Evolutionary conservation across 2,888 invertebrate genomes (phyloP).

Genomic region (Linyphia triangularis): DNA sequence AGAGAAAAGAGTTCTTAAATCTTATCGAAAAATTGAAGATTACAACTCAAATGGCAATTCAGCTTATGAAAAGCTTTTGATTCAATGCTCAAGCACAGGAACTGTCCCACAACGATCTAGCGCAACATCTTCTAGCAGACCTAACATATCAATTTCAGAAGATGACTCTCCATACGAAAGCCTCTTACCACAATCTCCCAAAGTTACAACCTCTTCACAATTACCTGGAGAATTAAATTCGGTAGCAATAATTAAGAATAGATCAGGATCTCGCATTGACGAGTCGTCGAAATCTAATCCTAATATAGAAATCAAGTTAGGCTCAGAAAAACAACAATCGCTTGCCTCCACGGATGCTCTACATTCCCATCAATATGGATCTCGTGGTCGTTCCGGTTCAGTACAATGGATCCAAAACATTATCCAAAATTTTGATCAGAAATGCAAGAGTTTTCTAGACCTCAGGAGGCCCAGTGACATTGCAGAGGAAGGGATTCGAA

Average conservation of each 20-base stretch:
- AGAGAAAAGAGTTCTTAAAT: background rate
- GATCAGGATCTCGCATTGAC: background rate
- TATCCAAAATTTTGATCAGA: slow-evolving; percentile 36
- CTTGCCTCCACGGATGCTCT: background rate
- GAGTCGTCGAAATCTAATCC: background rate
- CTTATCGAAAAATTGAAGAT: slow-evolving; percentile 51
- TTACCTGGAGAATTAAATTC: background rate
- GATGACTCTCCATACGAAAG: background rate
- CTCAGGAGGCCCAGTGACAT: slow-evolving; percentile 56
- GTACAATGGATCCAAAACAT: slow-evolving; percentile 62
- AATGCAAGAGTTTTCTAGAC: slow-evolving; percentile 33
- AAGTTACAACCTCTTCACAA: background rate
- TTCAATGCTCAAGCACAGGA: background rate
- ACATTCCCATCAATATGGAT: background rate
- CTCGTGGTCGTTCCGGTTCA: slow-evolving; percentile 33
- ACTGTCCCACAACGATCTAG: background rate
- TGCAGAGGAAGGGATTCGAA: slow-evolving; percentile 41
- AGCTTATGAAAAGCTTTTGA: slow-evolving; percentile 1
- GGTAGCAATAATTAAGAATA: background rate
- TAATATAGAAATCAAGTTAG: background rate
- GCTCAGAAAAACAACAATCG: background rate
- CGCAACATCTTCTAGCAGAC: background rate
- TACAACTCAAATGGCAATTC: slow-evolving; percentile 9
- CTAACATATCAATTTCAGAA: background rate
- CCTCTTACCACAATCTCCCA: background rate